A percentile compares a stretch with the other conserved stretches of the same genome.
These are phyloP conservation scores for Liasis olivaceus DNA, from an alignment of 2,797 vertebrate species.

Conservation along the genomic window DNA sequence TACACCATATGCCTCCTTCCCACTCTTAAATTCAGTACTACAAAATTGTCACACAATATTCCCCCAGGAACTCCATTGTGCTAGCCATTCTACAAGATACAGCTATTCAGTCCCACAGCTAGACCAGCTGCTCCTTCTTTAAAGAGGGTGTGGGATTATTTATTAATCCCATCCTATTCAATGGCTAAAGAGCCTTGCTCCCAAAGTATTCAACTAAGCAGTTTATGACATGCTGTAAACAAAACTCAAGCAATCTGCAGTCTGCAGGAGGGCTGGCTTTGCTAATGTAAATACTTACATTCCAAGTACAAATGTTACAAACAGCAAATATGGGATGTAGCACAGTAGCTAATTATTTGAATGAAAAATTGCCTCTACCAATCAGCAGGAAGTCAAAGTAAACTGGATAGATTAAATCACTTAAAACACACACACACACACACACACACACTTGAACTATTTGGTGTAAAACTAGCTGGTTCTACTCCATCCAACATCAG, in stretches of 20 bases:
- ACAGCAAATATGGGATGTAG: background rate
- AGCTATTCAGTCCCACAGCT: background rate
- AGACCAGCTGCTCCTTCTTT: background rate
- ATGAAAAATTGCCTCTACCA: background rate
- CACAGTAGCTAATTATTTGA: background rate
- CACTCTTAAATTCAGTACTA: slow-evolving; percentile 17
- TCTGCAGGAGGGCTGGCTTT: background rate
- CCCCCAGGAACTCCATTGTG: background rate
- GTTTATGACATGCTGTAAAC: background rate
- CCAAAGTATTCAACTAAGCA: background rate
- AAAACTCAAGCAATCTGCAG: background rate
- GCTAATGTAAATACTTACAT: background rate
- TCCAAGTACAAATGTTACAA: background rate
- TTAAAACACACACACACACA: background rate
- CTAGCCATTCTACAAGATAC: background rate
- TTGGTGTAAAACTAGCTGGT: background rate
- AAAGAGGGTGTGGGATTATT: background rate
- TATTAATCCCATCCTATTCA: background rate
- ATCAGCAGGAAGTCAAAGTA: background rate
- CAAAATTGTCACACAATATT: slow-evolving; percentile 14
- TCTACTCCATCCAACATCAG: too few relatives aligned
- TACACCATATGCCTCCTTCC: slow-evolving; percentile 14
- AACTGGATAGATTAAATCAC: background rate
- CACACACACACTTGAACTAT: background rate
- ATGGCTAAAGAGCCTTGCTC: background rate